Evolutionary conservation across 2,888 invertebrate genomes (phyloP).

Genomic region (Lamproptera curius): DNA sequence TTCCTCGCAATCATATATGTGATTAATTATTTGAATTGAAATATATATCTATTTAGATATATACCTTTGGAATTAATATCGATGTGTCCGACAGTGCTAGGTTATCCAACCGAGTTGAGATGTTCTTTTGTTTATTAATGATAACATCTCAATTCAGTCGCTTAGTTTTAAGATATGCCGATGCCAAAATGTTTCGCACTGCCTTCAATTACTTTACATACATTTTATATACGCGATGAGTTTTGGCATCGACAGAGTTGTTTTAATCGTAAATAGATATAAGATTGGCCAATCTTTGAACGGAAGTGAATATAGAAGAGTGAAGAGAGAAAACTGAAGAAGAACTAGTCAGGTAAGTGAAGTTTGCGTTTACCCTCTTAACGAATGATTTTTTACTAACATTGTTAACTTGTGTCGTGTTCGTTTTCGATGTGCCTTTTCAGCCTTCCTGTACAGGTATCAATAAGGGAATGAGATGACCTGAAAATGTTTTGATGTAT

Average conservation of each 20-base stretch:
- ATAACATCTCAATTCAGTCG: conserved; percentile 46
- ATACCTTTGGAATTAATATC: too few species aligned
- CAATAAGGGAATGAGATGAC: conserved; percentile 41
- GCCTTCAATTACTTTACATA: too few species aligned
- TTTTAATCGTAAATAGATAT: conserved; percentile 41
- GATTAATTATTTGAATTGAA: neutral
- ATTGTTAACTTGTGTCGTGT: conserved; percentile 39
- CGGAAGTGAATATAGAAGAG: conserved; percentile 45
- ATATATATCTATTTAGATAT: too few species aligned
- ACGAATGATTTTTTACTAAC: conserved; percentile 43
- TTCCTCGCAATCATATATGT: conserved; percentile 37
- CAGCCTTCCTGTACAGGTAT: conserved; percentile 68
- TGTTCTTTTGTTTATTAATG: conserved; percentile 30
- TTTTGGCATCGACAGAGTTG: conserved; percentile 51
- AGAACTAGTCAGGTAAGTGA: conserved; percentile 56
- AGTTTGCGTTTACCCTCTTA: conserved; percentile 35
- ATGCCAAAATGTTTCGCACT: conserved; percentile 62
- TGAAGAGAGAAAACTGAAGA: conserved; percentile 35
- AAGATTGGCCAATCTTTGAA: conserved; percentile 70
- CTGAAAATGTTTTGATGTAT: too few species aligned
- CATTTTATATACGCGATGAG: too few species aligned
- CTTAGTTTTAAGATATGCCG: conserved; percentile 53
- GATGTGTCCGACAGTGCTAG: conserved; percentile 72
- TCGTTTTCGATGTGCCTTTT: conserved; percentile 64
- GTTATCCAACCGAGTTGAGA: conserved; percentile 43